Conservation (phyloP, 2,797 vertebrate species). For the Coccyzus lansbergi region DNA sequence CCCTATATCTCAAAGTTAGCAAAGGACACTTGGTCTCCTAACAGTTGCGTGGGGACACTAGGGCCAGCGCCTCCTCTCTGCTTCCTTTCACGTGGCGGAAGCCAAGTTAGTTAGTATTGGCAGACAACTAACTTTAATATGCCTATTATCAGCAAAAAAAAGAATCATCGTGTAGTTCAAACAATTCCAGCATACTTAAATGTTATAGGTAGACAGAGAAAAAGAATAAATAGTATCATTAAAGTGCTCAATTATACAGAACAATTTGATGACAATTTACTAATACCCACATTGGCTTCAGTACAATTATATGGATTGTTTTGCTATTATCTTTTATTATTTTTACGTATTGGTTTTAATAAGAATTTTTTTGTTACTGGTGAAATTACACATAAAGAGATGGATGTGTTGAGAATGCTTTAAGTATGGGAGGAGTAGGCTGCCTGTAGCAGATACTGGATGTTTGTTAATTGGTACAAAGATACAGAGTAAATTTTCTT, state of each 20-base stretch:
- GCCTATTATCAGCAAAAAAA: not conserved
- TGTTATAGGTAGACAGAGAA: not conserved
- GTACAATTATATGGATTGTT: not conserved
- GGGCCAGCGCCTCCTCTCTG: not conserved
- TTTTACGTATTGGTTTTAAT: not conserved
- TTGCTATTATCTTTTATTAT: slow-evolving; percentile 10
- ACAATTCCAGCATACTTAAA: not conserved
- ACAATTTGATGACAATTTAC: not conserved
- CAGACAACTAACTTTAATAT: not conserved
- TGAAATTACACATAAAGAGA: not conserved
- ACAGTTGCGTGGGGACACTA: not conserved
- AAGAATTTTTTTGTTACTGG: not conserved
- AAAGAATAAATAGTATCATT: not conserved
- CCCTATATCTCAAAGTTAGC: not conserved
- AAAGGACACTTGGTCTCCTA: not conserved
- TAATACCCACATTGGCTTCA: not conserved
- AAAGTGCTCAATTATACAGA: not conserved
- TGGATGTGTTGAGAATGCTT: not conserved
- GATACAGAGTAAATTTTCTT: not conserved
- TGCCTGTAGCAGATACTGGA: not conserved
- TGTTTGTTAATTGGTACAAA: not conserved
- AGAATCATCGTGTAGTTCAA: not conserved
- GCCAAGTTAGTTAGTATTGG: not conserved
- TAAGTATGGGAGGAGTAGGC: not conserved
- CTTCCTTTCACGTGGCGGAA: not conserved